phyloP scores from a whole-genome alignment of 2,797 vertebrate genomes.

The Melanotaenia nigrans region DNA sequence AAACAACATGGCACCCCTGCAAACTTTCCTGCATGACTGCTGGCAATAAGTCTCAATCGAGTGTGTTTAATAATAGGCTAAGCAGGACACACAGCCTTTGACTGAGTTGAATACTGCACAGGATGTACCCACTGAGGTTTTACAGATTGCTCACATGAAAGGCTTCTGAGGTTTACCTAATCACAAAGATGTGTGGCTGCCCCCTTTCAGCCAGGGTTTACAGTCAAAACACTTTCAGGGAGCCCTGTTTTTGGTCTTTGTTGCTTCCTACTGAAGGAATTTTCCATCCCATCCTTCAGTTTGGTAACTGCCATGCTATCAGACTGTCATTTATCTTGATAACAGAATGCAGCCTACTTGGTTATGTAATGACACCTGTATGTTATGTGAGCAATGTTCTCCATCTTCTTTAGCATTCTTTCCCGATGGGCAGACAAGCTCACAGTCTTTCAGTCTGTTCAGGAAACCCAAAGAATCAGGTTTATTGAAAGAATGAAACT shows the following conservation, averaged over 20 bases:
- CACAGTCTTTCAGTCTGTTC: constrained; percentile 24
- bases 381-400: constrained; percentile 60
- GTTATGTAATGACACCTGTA: constrained; percentile 70
- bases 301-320: constrained; percentile 49
- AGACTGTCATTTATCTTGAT: constrained; percentile 67
- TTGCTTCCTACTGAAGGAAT: constrained; percentile 36
- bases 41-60: constrained; percentile 60
- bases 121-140: constrained; percentile 74
- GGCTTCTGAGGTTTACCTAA: constrained; percentile 74
- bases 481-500: constrained; percentile 38
- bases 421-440: constrained; percentile 37
- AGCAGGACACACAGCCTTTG: constrained; percentile 64
- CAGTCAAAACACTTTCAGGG: constrained; percentile 70
- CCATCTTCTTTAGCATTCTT: constrained; percentile 57
- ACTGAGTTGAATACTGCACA: constrained; percentile 71
- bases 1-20: constrained; percentile 24
- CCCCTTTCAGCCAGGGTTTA: constrained; percentile 55
- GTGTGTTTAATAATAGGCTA: constrained; percentile 72
- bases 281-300: constrained; percentile 30
- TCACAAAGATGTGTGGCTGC: constrained; percentile 77
- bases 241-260: constrained; percentile 53
- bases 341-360: constrained; percentile 51
- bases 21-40: constrained; percentile 45
- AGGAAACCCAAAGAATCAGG: constrained; percentile 13
- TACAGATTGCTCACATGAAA: constrained; percentile 77